Base-by-base conservation (phyloP, 2,888 invertebrate species). In the Drosophila prolongata region DNA sequence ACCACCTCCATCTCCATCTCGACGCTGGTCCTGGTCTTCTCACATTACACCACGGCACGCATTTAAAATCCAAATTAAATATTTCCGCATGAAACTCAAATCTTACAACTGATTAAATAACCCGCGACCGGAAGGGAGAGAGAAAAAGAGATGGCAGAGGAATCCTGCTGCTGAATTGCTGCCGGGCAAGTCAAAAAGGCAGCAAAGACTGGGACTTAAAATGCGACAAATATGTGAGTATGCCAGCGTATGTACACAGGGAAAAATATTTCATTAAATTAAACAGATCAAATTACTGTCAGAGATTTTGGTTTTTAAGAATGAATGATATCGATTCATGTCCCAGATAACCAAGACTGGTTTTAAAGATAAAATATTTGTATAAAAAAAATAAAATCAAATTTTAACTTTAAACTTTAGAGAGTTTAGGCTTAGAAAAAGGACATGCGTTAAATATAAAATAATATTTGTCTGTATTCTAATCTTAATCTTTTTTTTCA, bases 31-130 rank as follows among this genome's bases (percentile, higher is more conserved):
- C 43, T 62, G 76, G 76, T 71, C 70, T 87, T 71, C 70, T 83
- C 76, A 62, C 55, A 84, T 87, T 78, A 84, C 83, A 75, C 64
- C 73, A 46, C 42, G 87, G 84, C 87, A 84, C 87, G 81, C 83
- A 84, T 81, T 84, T 87, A 81, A 84, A 84, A 84, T 84, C 83
- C 83, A 84, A 84, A 84, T 84, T 84, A 84, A 84, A 84, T 84
- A 84, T 84, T 84, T 84, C 83, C 83, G 87, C 83, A 84, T 84
- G 83, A 87, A 84, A 81, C 83, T 79, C 79, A 84, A 84, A 87
- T 84, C 83, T 87, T 84, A 84, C 83, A 87, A 81, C 83, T 87
- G 83, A 84, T 84, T 84, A 87, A 84, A 84, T 84, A 87, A 84
- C 78, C 84, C 85, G 60, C 65, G 54, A 53, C 56, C 49, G 70